A percentile compares a stretch with the other conserved stretches of the same genome.
These are phyloP conservation scores for Chironex yamaguchii DNA, from an alignment of 30 jellyfish, hydroid and myxozoan genomes.

Conservation along the genomic window DNA sequence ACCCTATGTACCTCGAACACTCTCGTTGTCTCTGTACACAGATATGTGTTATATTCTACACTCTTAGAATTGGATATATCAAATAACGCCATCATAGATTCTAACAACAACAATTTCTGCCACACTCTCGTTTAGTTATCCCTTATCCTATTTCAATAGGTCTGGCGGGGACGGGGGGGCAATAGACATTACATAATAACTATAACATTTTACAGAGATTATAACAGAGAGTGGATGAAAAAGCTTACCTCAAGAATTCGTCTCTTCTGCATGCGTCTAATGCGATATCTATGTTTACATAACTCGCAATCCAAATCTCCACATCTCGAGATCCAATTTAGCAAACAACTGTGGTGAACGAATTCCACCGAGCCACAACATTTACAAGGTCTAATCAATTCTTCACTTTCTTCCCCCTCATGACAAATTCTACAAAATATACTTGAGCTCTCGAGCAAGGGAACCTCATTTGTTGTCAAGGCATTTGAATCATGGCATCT, in stretches of 20 bases:
- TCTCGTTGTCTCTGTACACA: too few species aligned
- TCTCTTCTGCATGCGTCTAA: conserved; percentile 35
- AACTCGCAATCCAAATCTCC: conserved; percentile 80
- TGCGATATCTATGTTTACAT: conserved; percentile 56
- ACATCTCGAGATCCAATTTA: conserved; percentile 77
- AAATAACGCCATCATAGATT: too few species aligned
- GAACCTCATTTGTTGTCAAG: neutral
- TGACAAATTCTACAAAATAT: conserved; percentile 72
- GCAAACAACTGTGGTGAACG: conserved; percentile 71
- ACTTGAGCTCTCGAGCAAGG: neutral
- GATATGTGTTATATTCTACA: too few species aligned
- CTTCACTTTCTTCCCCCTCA: conserved; percentile 61
- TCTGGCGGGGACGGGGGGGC: too few species aligned
- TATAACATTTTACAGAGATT: too few species aligned
- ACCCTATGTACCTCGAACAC: too few species aligned
- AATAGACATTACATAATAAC: too few species aligned
- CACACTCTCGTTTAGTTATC: neutral
- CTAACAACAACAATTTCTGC: neutral
- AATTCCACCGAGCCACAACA: conserved; percentile 67
- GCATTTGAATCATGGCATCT: too few species aligned
- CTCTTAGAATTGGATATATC: too few species aligned
- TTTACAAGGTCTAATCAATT: conserved; percentile 59
- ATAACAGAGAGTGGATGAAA: neutral
- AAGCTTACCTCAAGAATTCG: conserved; percentile 52
- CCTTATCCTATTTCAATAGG: neutral